phyloP scores from a whole-genome alignment of 2,888 invertebrate species.

The Synergus umbraculus region DNA sequence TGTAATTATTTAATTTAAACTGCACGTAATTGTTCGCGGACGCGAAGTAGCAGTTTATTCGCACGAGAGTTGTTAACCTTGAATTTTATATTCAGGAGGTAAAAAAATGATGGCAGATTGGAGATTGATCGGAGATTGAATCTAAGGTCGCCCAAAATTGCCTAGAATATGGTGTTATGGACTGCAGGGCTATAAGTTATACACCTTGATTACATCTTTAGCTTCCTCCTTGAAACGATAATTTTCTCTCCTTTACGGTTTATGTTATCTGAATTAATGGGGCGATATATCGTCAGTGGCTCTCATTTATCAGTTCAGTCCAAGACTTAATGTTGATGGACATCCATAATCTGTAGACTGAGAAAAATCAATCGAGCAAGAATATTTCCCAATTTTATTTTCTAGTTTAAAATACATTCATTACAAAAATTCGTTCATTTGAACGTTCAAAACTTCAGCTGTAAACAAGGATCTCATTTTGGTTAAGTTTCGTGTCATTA shows the following conservation, averaged over 20 bases:
- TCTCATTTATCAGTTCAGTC: background rate
- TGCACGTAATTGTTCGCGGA: background rate
- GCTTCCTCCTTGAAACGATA: background rate
- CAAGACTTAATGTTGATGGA: too few species aligned
- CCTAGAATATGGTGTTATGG: background rate
- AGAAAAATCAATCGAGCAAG: too few species aligned
- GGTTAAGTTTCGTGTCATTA: too few species aligned
- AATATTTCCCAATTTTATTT: too few species aligned
- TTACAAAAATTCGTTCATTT: too few species aligned
- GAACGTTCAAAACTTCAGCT: too few species aligned
- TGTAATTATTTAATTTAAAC: background rate
- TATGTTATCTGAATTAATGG: slow-evolving; percentile 1
- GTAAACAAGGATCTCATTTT: too few species aligned
- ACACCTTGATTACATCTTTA: slow-evolving; percentile 4
- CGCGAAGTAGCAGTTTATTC: background rate
- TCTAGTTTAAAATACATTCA: too few species aligned
- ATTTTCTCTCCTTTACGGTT: slow-evolving; percentile 10
- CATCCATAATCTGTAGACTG: too few species aligned
- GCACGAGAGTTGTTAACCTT: background rate
- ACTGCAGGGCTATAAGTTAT: background rate
- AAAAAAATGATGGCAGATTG: background rate
- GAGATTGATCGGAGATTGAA: background rate
- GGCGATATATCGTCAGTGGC: background rate
- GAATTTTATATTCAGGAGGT: background rate
- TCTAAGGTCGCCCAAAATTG: background rate